Evolutionary conservation across 2,797 vertebrate genomes (phyloP).

Genomic region (Heteromormyrus szaboi): DNA sequence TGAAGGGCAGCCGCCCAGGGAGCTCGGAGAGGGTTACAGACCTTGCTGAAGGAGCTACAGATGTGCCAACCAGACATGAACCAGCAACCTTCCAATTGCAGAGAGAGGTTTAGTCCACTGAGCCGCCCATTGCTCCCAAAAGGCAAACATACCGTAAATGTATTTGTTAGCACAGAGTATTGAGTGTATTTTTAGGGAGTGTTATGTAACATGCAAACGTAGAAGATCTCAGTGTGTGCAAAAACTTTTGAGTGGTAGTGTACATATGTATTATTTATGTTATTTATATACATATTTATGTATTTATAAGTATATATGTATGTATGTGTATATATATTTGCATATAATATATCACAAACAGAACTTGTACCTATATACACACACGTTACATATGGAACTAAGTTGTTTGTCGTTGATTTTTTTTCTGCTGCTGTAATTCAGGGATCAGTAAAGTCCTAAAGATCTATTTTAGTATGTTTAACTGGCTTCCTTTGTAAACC

Average conservation of each 20-base stretch:
- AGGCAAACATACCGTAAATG: not conserved
- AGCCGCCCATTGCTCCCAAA: not conserved
- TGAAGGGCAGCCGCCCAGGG: not conserved
- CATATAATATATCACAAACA: not conserved
- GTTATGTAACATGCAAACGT: not conserved
- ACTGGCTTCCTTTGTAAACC: not conserved
- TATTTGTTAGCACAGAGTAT: not conserved
- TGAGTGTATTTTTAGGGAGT: not conserved
- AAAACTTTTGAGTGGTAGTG: not conserved
- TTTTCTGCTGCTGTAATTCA: not conserved
- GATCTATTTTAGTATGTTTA: not conserved
- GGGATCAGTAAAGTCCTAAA: not conserved
- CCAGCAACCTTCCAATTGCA: not conserved
- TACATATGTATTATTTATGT: not conserved
- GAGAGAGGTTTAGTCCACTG: not conserved
- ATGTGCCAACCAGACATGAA: not conserved
- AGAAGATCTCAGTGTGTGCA: not conserved
- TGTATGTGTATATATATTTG: not conserved
- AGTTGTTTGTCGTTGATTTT: not conserved
- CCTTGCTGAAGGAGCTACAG: not conserved
- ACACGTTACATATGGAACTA: not conserved
- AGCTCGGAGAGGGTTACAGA: not conserved
- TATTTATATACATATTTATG: not conserved
- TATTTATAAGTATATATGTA: not conserved
- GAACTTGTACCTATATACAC: not conserved